Base-by-base conservation (phyloP, 2,113 vertebrate species). In the Ranitomeya imitator region DNA sequence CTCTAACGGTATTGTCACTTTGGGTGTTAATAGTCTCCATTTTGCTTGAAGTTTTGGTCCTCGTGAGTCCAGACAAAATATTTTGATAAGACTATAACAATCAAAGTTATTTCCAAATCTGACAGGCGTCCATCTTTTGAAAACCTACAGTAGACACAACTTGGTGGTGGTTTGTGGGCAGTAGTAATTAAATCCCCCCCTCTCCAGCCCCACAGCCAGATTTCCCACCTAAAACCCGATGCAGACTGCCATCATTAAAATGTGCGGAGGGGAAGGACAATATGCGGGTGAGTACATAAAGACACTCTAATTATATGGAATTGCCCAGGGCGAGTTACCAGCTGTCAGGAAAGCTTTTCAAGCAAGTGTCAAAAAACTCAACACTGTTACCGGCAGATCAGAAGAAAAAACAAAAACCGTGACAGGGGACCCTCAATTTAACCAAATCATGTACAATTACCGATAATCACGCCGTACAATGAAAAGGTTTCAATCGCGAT, bases 311-410 rank as follows among this genome's bases (percentile, higher is more conserved):
- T 89, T 85, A 89, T 85, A 85, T 69, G 82, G 61, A 88, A 79
- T 31, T 15, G 79, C 87, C 87, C 12, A 5, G 26, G 76, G 87
- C 81, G 57, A 89, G 51, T 69, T 57, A 74, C 57, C 87, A 89
- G 81, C 82, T 89, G 87, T 85, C 87, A 89, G 87, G 73, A 55
- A 63, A 79, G 52, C 81, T 79, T 79, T 79, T 89, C 74, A 79
- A 59, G 10, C 63, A 1, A 78, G 80, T 89, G 87, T 89, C 87
- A 89, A 37, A 89, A 88, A 55, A 31, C 51, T 31, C 52, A 71
- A 84, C 79, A 83, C 60, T 21, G 80, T 77, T 76, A 45, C 80
- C 21, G 23, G 71, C 57, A 77, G 79, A 82, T 61, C 80, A 88
- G 60, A 86, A 69, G 60, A 79, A 21, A 26, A 79, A 69, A 84